Evolutionary conservation across 2,797 vertebrate genomes (phyloP).

Genomic region (Lophotriccus pileatus): DNA sequence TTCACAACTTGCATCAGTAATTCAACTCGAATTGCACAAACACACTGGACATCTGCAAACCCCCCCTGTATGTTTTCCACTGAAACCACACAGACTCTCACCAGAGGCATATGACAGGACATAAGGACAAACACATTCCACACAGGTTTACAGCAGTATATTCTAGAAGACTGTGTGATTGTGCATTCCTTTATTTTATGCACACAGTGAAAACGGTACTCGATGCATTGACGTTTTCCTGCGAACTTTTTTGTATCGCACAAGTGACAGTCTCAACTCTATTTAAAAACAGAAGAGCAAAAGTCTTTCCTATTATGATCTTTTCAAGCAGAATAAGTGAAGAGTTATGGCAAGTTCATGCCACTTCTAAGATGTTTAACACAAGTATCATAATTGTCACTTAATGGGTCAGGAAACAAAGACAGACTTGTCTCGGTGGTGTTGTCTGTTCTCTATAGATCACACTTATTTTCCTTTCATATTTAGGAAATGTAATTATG

Average conservation of each 20-base stretch:
- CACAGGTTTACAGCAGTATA: not conserved
- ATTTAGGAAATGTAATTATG: slow-evolving; percentile 72
- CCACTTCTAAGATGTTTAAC: slow-evolving; percentile 73
- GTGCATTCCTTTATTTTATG: not conserved
- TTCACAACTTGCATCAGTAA: not conserved
- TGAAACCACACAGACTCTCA: not conserved
- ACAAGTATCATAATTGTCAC: slow-evolving; percentile 69
- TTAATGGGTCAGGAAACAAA: slow-evolving; percentile 74
- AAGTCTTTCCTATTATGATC: slow-evolving; percentile 35
- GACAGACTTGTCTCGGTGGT: slow-evolving; percentile 63
- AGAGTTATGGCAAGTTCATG: slow-evolving; percentile 62
- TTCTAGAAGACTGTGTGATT: not conserved
- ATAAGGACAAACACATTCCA: not conserved
- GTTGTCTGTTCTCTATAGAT: slow-evolving; percentile 61
- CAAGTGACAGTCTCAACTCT: not conserved
- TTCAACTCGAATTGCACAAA: not conserved
- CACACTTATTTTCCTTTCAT: slow-evolving; percentile 72
- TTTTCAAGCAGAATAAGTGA: slow-evolving; percentile 65
- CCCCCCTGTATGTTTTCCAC: not conserved
- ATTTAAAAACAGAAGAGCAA: slow-evolving; percentile 10
- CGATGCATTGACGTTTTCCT: not conserved
- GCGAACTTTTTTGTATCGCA: slow-evolving; percentile 3
- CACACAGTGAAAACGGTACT: not conserved
- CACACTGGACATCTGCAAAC: not conserved
- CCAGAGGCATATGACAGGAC: not conserved